Base-by-base conservation (phyloP, 2,888 invertebrate species). In the Augochlorella aurata region DNA sequence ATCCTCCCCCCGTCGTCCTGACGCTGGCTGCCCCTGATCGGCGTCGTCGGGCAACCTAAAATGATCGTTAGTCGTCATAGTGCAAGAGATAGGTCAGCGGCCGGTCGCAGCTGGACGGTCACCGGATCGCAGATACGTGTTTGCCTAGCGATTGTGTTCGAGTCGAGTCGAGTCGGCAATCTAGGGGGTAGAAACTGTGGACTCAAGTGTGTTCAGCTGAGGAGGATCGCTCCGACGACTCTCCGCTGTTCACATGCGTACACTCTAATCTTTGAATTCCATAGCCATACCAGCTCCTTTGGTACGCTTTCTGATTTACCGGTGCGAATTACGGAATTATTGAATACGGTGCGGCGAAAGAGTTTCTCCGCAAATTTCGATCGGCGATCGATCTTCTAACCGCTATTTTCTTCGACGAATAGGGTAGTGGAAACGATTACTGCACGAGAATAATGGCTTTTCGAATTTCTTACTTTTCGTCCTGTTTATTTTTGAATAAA, bases 11-110 rank as follows among this genome's bases (percentile, higher is more conserved):
- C 90, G 75, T 90, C 90, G 79, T 92, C 91, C 50, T 89, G 79
- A 88, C 89, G 89, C 61, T 92, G 91, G 79, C 86, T 91, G 58
- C 92, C 91, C 80, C 91, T 91, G 74, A 95, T 93, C 71, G 95
- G 95, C 74, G 95, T 95, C 75, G 96, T 95, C 83, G 95, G 96
- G 93, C 95, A 95, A 90, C 95, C 96, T 95, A 94, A 91, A 94
- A 94, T 91, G 85, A 91, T 87, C 82, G 82, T 86, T 58, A 85
- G 81, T 88, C 80, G 81, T 86, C 81, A 88, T 86, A 74, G 80
- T 85, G 82, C 88, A 75, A 81, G 69, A 80, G 61, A 81, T n/a
- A 50, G n/a, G 21, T 72, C 58, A 44, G 67, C 66, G 38, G 38
- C 29, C 45, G 49, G 69, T 70, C 58, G 78, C 66, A 74, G 66